These are phyloP conservation scores for Epsilonema sp. DNA, from an alignment of 2,888 invertebrate species.

Conservation along the genomic window DNA sequence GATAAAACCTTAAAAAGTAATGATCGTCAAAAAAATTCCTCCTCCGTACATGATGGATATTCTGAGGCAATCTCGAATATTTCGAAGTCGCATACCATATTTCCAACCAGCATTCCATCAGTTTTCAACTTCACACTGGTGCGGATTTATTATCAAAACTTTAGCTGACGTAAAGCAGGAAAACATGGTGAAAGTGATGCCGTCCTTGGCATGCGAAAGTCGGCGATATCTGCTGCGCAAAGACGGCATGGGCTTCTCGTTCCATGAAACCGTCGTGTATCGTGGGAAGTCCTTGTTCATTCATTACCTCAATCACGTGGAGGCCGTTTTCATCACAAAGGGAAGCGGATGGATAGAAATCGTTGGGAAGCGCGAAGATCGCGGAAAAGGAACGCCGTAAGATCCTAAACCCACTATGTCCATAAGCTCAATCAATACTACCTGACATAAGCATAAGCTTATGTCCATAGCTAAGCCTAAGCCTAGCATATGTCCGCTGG, in stretches of 20 bases:
- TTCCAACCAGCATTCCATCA: too few relatives aligned
- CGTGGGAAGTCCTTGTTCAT: neutral
- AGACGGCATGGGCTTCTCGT: conserved; percentile 2
- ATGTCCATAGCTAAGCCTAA: too few relatives aligned
- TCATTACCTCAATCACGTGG: conserved; percentile 1
- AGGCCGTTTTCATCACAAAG: conserved; percentile 1
- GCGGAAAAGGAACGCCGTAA: neutral
- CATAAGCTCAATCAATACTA: too few relatives aligned
- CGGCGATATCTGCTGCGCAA: conserved; percentile 2
- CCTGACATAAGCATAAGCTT: too few relatives aligned
- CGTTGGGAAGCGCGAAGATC: neutral
- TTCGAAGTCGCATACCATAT: too few relatives aligned
- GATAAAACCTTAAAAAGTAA: too few relatives aligned
- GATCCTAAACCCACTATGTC: too few relatives aligned
- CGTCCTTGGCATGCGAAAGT: neutral
- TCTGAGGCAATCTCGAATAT: too few relatives aligned
- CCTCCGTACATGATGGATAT: too few relatives aligned
- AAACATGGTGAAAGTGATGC: neutral
- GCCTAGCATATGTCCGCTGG: too few relatives aligned
- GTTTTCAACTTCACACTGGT: too few relatives aligned
- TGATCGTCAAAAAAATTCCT: too few relatives aligned
- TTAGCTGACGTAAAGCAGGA: neutral
- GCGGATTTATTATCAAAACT: neutral
- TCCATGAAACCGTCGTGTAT: neutral
- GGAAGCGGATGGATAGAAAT: conserved; percentile 2